Percentiles rank a stretch among this genome's conserved stretches.
phyloP scores from a whole-genome alignment of 2,113 vertebrate species.

The Felis catus region DNA sequence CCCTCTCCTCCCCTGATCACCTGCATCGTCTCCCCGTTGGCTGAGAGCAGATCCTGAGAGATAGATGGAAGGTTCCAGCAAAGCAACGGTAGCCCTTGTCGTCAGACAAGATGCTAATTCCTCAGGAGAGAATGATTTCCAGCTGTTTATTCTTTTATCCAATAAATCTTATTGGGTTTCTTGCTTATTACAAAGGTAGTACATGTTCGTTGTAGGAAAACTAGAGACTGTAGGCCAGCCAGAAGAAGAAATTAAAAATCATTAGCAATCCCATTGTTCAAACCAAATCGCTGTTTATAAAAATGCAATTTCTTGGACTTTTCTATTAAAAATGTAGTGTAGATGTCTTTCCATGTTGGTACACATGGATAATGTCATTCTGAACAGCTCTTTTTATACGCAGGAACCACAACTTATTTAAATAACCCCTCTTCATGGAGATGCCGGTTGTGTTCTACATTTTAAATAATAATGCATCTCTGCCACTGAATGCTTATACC shows the following conservation, averaged over 20 bases:
- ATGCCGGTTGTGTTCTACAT: not conserved
- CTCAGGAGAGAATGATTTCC: not conserved
- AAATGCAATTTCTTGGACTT: not conserved
- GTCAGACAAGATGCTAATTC: not conserved
- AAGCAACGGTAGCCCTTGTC: accelerated
- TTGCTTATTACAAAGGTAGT: slow-evolving; percentile 35
- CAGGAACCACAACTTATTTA: not conserved
- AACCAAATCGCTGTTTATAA: not conserved
- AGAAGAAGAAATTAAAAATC: slow-evolving; percentile 28
- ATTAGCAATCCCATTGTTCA: not conserved
- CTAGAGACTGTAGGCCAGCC: not conserved
- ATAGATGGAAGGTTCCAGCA: not conserved
- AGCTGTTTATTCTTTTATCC: slow-evolving; percentile 12
- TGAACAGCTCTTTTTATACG: not conserved
- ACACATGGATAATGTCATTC: not conserved
- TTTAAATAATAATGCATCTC: too few relatives aligned
- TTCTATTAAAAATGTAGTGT: not conserved
- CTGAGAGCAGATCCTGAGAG: not conserved
- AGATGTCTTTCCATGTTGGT: not conserved
- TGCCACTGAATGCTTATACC: not conserved
- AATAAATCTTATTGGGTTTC: slow-evolving; percentile 61
- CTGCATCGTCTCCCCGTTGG: not conserved
- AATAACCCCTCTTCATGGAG: not conserved
- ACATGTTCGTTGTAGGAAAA: slow-evolving; percentile 9
- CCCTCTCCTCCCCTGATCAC: not conserved